phyloP scores from a whole-genome alignment of 1,140 invertebrate genomes.

The Chlorops oryzae region DNA sequence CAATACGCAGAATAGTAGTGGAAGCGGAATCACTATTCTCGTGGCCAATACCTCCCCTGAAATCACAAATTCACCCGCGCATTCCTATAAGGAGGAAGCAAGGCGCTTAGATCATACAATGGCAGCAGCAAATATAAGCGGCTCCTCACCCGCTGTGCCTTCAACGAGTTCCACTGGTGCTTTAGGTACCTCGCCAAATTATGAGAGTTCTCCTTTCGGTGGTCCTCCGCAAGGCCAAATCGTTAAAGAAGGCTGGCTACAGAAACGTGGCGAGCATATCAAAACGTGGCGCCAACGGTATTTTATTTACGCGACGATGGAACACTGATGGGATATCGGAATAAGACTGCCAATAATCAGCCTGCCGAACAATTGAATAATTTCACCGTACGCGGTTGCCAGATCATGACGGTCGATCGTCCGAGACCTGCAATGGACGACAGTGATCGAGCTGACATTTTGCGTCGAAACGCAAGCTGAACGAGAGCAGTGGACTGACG shows the following conservation, averaged over 20 bases:
- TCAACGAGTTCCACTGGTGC: constrained; percentile 3
- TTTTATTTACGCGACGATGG: constrained; percentile 94
- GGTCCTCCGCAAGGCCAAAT: constrained; percentile 37
- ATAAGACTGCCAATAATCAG: constrained; percentile 72
- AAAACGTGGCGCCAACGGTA: constrained; percentile 96
- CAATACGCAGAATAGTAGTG: background rate
- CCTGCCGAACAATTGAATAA: constrained; percentile 89
- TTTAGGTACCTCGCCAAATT: constrained; percentile 7
- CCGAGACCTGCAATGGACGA: constrained; percentile 97
- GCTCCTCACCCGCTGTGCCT: constrained; percentile 9
- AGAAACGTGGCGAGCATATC: constrained; percentile 84
- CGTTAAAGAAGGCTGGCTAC: constrained; percentile 78
- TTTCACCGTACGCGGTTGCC: constrained; percentile 96
- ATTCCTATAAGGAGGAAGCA: too few species aligned
- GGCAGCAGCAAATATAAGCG: constrained; percentile 7
- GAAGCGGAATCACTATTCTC: background rate
- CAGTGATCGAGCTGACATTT: constrained; percentile 96
- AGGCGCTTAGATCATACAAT: too few species aligned
- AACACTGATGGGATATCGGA: constrained; percentile 87
- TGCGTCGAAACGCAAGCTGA: constrained; percentile 85
- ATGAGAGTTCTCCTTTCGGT: constrained; percentile 16
- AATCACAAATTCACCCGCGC: background rate
- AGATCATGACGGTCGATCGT: constrained; percentile 91
- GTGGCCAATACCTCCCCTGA: background rate
- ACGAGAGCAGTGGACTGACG: constrained; percentile 75